Evolutionary conservation across 2,113 vertebrate genomes (phyloP).

Genomic region (Buteo buteo): DNA sequence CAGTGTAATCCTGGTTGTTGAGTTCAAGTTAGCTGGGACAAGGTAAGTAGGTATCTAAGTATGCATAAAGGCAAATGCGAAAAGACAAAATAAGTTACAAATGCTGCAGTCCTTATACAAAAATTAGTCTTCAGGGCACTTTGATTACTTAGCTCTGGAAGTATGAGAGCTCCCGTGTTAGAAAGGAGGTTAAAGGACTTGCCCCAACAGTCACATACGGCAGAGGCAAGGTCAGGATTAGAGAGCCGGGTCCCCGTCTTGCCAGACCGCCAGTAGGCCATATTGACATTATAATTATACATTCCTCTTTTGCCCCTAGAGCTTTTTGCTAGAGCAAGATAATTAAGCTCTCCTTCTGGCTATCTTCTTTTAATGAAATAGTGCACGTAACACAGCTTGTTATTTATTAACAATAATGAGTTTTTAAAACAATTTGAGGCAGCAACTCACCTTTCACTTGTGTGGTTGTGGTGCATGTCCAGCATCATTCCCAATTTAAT

Average conservation of each 20-base stretch:
- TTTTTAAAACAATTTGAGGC: conserved; percentile 33
- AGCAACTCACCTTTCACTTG: conserved; percentile 39
- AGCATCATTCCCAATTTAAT: neutral
- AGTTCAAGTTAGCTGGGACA: neutral
- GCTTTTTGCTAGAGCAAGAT: neutral
- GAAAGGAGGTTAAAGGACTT: neutral
- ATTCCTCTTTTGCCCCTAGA: neutral
- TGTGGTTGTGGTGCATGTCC: neutral
- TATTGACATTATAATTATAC: neutral
- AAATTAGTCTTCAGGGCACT: neutral
- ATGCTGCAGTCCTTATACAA: neutral
- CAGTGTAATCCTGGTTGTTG: neutral
- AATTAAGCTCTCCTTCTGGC: conserved; percentile 39
- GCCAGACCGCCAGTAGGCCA: neutral
- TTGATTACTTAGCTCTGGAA: neutral
- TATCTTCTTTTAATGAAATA: neutral
- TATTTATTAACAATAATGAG: conserved; percentile 47
- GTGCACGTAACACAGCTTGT: neutral
- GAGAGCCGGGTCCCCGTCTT: neutral
- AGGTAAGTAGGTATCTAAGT: neutral
- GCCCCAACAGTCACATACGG: neutral
- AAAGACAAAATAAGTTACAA: neutral
- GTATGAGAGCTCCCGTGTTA: neutral
- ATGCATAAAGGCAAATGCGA: neutral
- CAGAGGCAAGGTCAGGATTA: neutral